Conservation (phyloP, 2,113 vertebrate species). For the Microcebus murinus region DNA sequence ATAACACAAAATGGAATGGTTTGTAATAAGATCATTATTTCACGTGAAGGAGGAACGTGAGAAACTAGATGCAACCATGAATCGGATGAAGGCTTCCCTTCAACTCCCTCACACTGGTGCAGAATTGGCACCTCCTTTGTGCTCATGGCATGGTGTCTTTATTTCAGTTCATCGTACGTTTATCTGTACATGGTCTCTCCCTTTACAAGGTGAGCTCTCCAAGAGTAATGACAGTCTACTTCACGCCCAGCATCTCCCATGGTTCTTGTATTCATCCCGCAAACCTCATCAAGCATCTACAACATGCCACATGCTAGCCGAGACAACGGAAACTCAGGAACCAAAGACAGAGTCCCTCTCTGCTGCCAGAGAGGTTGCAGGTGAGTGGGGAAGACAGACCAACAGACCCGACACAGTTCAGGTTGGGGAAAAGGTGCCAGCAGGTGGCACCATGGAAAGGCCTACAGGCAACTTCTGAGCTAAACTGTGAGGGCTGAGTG, state of each 20-base stretch:
- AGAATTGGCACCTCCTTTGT: neutral
- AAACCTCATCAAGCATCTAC: neutral
- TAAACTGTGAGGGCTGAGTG: neutral
- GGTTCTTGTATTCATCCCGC: neutral
- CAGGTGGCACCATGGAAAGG: neutral
- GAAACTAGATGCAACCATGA: neutral
- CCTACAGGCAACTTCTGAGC: neutral
- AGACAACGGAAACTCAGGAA: neutral
- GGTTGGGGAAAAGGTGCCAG: too few species aligned
- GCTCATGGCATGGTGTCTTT: accelerated
- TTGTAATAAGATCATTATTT: neutral
- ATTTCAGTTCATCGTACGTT: accelerated
- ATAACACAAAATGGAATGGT: neutral
- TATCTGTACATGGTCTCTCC: neutral
- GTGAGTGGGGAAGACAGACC: neutral
- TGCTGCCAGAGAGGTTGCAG: neutral
- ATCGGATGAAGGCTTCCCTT: neutral
- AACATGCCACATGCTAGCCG: neutral
- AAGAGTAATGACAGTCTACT: accelerated
- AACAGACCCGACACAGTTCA: neutral
- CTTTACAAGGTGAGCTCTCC: neutral
- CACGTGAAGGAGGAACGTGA: neutral
- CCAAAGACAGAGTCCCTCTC: neutral
- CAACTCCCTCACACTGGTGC: accelerated
- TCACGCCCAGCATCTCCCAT: neutral